Conservation (phyloP, 2,797 vertebrate genomes). For the Pantherophis alleghaniensis region DNA sequence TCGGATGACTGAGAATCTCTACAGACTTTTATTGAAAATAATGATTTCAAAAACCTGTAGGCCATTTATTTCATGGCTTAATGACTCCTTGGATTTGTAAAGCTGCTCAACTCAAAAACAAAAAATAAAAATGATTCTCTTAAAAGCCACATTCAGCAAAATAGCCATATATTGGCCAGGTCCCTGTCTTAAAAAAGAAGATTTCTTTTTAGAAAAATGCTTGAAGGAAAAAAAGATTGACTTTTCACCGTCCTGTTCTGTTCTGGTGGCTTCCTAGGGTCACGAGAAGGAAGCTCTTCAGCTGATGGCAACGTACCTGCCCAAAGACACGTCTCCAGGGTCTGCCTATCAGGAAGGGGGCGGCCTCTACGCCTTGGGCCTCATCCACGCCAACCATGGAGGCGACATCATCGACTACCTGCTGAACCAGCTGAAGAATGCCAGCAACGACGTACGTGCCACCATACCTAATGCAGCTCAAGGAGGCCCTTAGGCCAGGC, state of each 20-base stretch:
- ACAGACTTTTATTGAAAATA: neutral
- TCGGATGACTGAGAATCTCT: no score
- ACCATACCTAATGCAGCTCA: neutral
- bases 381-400: constrained; percentile 98
- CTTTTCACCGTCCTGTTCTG: neutral
- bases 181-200: neutral
- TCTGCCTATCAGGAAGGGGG: constrained; percentile 98
- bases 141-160: no score
- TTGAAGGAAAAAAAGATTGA: neutral
- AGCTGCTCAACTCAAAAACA: neutral
- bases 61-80: neutral
- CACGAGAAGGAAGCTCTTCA: constrained; percentile 98
- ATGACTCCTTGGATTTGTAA: neutral
- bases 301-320: constrained; percentile 97
- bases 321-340: constrained; percentile 97
- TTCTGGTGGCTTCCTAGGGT: constrained; percentile 76
- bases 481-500: neutral
- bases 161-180: neutral
- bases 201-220: neutral
- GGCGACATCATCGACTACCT: constrained; percentile 98
- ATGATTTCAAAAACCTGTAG: neutral
- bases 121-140: no score
- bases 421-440: constrained; percentile 96
- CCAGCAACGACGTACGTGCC: constrained; percentile 92
- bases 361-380: constrained; percentile 93